phyloP scores from a whole-genome alignment of 2,797 vertebrate species.

The Threskiornis aethiopicus region DNA sequence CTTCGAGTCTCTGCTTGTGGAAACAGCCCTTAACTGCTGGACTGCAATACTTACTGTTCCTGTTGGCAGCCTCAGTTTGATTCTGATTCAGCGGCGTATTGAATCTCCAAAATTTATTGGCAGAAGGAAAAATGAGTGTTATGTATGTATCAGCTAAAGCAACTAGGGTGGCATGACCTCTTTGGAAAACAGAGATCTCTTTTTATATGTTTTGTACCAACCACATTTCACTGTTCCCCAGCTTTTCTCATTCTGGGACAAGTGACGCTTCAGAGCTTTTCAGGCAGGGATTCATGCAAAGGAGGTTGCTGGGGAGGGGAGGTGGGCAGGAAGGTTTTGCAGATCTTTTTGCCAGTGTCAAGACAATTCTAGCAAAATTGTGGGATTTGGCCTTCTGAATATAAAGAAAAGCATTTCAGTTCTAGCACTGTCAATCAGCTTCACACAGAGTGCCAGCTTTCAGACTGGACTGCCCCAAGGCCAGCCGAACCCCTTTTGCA shows the following conservation, averaged over 20 bases:
- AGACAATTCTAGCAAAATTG: neutral
- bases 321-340: neutral
- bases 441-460: neutral
- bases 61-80: neutral
- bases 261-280: neutral
- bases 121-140: neutral
- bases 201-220: neutral
- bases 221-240: neutral
- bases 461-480: neutral
- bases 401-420: neutral
- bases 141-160: neutral
- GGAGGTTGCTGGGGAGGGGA: neutral
- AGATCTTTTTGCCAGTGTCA: neutral
- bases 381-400: neutral
- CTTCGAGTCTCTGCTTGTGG: neutral
- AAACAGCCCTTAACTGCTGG: neutral
- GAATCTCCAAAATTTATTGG: neutral
- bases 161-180: neutral
- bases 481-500: neutral
- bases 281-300: neutral
- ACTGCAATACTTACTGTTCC: neutral
- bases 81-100: accelerated
- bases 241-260: neutral
- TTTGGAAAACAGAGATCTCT: neutral
- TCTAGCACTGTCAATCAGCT: neutral